Conservation (phyloP, 1,140 invertebrate species). For the Cyrtorhinus lividipennis region DNA sequence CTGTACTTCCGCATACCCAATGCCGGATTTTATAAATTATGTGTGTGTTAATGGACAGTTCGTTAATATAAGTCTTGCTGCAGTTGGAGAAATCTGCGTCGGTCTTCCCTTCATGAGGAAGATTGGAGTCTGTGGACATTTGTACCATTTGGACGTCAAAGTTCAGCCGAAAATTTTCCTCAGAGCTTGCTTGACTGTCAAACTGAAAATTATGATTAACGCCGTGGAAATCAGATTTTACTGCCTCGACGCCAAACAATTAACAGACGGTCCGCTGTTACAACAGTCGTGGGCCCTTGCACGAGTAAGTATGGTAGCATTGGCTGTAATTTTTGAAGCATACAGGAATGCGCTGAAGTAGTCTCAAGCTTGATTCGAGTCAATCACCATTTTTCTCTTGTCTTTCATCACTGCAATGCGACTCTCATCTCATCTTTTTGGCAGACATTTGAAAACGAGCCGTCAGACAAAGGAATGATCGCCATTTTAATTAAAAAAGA, state of each 20-base stretch:
- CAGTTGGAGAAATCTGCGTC: neutral
- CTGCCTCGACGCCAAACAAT: neutral
- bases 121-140: neutral
- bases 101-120: neutral
- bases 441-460: neutral
- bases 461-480: neutral
- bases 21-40: too few relatives aligned
- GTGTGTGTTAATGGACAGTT: too few relatives aligned
- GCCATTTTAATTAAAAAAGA: neutral
- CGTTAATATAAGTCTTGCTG: too few relatives aligned
- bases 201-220: neutral
- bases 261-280: neutral
- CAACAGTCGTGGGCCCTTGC: neutral
- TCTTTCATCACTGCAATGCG: too few relatives aligned
- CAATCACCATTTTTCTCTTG: too few relatives aligned
- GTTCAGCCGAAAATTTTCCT: neutral
- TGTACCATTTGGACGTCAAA: neutral
- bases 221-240: neutral
- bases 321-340: too few relatives aligned
- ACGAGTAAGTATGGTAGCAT: neutral
- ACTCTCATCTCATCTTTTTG: too few relatives aligned
- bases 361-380: too few relatives aligned
- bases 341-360: too few relatives aligned
- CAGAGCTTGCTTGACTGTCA: neutral
- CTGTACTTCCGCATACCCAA: too few relatives aligned